Base-by-base conservation (phyloP, 2,888 invertebrate species). In the Plusia festucae region DNA sequence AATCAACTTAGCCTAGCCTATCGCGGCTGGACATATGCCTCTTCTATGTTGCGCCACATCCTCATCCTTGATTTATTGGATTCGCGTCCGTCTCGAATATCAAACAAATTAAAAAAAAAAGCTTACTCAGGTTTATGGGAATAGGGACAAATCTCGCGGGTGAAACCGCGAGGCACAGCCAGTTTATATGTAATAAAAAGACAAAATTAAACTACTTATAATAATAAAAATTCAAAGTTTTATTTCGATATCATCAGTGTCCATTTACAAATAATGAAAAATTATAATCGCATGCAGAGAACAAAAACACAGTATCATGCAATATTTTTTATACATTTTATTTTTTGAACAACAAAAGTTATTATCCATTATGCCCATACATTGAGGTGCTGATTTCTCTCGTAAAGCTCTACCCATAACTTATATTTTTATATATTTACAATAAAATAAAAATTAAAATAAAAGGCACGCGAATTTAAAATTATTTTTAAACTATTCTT, bases 241-340 rank as follows among this genome's bases (percentile, higher is more conserved):
- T 77, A 75, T 77, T 77, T 32, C 64, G 62, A 79, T 64, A 78
- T 65, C 24, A 73, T 68, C 65, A 78, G 73, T 78, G 78, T 81
- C 22, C 55, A 65, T 74, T 77, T 30, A 65, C 81, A 83, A 82
- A 82, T 84, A 84, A 88, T 86, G 85, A 84, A 83, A 88, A 86
- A 74, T 70, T 69, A 79, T 80, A 73, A 70, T 77, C 72, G 86
- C 93, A 94, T 94, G 93, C 93, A 92, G 91, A 86, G 80, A 91
- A 90, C 87, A 85, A 91, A 87, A 93, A 92, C 92, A 90, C 91
- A 85, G 83, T 81, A 84, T 85, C 93, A 93, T 94, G 93, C 93
- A 93, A 90, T 90, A 87, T 89, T 90, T 90, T n/a, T 90, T 90
- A 84, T 84, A 87, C 64, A 81, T 86, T 88, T 87, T 85, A 76